Percentiles rank a stretch among this genome's conserved stretches.
phyloP scores from a whole-genome alignment of 2,888 invertebrate genomes.

The Oscheius sp. region DNA sequence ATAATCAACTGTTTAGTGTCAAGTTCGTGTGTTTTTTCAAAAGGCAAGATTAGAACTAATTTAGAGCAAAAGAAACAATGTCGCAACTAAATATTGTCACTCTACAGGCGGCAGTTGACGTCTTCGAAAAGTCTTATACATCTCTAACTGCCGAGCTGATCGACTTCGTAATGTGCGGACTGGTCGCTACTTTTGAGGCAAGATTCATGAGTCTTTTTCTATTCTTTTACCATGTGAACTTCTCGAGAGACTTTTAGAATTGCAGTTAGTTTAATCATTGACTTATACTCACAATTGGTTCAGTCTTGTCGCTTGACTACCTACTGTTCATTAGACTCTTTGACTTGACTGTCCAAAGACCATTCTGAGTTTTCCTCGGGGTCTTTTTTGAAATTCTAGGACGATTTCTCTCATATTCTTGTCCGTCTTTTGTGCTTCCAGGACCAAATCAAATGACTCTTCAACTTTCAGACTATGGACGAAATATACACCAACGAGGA shows the following conservation, averaged over 20 bases:
- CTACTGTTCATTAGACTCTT: too few species aligned
- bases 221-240: too few species aligned
- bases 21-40: background rate
- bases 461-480: conserved; percentile 1
- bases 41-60: background rate
- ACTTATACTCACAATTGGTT: too few species aligned
- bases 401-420: too few species aligned
- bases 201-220: background rate
- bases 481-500: conserved; percentile 1
- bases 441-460: background rate
- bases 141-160: conserved; percentile 5
- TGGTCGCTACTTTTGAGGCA: conserved; percentile 46
- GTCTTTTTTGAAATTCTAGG: too few species aligned
- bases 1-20: conserved; percentile 7
- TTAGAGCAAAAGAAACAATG: conserved; percentile 12
- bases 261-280: too few species aligned
- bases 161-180: conserved; percentile 49
- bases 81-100: conserved; percentile 17
- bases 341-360: too few species aligned
- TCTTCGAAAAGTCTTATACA: background rate
- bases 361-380: too few species aligned
- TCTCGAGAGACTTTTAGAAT: too few species aligned
- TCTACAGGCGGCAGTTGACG: conserved; percentile 9
- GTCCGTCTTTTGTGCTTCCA: too few species aligned
- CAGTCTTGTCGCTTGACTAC: too few species aligned